phyloP scores from a whole-genome alignment of 2,113 vertebrate species.

The Paratilapia polleni region DNA sequence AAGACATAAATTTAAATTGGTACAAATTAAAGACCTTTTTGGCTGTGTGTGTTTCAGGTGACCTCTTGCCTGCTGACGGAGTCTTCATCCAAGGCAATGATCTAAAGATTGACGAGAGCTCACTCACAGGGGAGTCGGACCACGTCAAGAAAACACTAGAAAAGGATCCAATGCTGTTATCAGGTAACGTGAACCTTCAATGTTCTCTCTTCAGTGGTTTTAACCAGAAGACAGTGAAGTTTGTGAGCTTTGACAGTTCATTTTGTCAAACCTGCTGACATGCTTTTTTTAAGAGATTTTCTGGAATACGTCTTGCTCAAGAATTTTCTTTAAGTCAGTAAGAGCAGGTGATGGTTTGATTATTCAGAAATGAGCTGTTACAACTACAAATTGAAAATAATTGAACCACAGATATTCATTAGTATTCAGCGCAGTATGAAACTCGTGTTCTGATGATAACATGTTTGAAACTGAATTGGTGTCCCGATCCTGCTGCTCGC shows the following conservation, averaged over 20 bases:
- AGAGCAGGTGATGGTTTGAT: background rate
- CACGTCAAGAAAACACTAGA: conserved; percentile 93
- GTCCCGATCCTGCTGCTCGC: background rate
- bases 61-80: conserved; percentile 96
- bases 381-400: background rate
- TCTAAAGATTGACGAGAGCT: conserved; percentile 98
- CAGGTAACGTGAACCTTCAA: conserved; percentile 80
- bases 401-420: background rate
- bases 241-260: background rate
- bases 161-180: conserved; percentile 96
- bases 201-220: background rate
- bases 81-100: conserved; percentile 98
- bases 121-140: conserved; percentile 97
- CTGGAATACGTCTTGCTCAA: background rate
- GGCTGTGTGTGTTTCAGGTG: conserved; percentile 80
- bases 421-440: background rate
- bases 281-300: background rate
- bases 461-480: background rate
- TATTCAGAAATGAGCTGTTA: background rate
- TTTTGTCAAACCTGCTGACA: background rate
- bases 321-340: background rate
- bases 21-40: background rate
- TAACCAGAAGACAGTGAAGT: background rate
- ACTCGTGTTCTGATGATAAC: background rate
- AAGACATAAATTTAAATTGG: background rate